Percentiles rank a stretch among this genome's conserved stretches.
Conservation (phyloP, 2,113 vertebrate species). For the Microcebus griseorufus region DNA sequence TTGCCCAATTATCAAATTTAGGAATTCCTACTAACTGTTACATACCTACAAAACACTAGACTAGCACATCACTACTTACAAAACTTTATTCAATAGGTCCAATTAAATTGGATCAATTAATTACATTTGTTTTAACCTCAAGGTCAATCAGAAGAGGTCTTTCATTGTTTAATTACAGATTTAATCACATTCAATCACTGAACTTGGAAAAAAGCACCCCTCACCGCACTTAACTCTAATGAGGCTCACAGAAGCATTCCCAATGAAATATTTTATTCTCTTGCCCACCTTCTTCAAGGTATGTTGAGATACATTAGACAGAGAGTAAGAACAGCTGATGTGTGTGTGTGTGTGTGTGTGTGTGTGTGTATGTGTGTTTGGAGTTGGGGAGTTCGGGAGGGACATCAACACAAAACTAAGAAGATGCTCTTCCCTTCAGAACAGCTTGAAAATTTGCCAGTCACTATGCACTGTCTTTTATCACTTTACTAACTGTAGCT, state of each 20-base stretch:
- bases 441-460: not conserved
- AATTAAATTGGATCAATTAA: constrained; percentile 64
- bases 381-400: not conserved
- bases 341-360: too few relatives aligned
- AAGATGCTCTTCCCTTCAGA: not conserved
- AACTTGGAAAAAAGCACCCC: not conserved
- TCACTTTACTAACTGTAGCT: not conserved
- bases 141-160: constrained; percentile 61
- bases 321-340: not conserved
- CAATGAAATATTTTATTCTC: not conserved
- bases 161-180: constrained; percentile 73
- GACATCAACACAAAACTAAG: not conserved
- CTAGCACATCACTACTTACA: not conserved
- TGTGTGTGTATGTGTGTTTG: not conserved
- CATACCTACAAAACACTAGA: not conserved
- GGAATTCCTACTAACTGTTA: not conserved
- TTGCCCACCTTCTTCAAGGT: not conserved
- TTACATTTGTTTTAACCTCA: constrained; percentile 72
- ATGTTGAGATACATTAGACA: too few relatives aligned
- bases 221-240: constrained; percentile 37
- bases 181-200: constrained; percentile 70
- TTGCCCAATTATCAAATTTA: constrained; percentile 12
- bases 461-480: not conserved
- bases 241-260: constrained; percentile 2
- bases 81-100: constrained; percentile 34